phyloP scores from a whole-genome alignment of 1,140 invertebrate species.

The Apis florea region DNA sequence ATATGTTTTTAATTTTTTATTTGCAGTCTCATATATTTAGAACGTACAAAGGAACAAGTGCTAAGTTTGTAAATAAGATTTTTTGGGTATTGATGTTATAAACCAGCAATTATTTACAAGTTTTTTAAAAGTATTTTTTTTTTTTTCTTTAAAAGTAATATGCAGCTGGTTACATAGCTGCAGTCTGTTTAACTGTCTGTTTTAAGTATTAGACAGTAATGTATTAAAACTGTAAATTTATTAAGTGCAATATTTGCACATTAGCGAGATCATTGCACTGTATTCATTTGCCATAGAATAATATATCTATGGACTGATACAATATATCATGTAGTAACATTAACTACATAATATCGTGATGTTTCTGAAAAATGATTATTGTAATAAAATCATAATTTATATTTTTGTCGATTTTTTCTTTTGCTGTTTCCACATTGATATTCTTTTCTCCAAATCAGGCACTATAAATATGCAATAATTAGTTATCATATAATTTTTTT shows the following conservation, averaged over 20 bases:
- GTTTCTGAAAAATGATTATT: slow-evolving; percentile 40
- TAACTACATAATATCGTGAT: slow-evolving; percentile 46
- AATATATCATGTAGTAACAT: slow-evolving; percentile 58
- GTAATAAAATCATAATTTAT: slow-evolving; percentile 66
- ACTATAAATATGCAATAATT: slow-evolving; percentile 76
- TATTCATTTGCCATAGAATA: slow-evolving; percentile 54
- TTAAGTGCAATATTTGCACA: slow-evolving; percentile 75
- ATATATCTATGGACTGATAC: slow-evolving; percentile 52
- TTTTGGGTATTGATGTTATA: slow-evolving; percentile 49
- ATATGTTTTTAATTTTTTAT: slow-evolving; percentile 40
- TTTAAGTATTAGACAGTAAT: slow-evolving; percentile 45
- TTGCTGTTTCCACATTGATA: slow-evolving; percentile 89
- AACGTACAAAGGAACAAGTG: slow-evolving; percentile 59
- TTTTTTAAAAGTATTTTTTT: slow-evolving; percentile 57
- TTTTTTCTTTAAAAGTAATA: slow-evolving; percentile 57
- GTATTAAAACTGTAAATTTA: slow-evolving; percentile 78
- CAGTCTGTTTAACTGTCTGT: slow-evolving; percentile 67
- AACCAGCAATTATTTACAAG: slow-evolving; percentile 62
- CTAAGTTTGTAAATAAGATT: slow-evolving; percentile 56
- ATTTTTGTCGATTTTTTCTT: slow-evolving; percentile 81
- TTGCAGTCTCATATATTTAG: slow-evolving; percentile 51
- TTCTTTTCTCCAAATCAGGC: slow-evolving; percentile 88
- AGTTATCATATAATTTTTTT: neutral
- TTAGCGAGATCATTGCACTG: slow-evolving; percentile 75
- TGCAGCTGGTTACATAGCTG: slow-evolving; percentile 74